Conservation (phyloP, 2,113 vertebrate genomes). For the Bostrychus sinensis region DNA sequence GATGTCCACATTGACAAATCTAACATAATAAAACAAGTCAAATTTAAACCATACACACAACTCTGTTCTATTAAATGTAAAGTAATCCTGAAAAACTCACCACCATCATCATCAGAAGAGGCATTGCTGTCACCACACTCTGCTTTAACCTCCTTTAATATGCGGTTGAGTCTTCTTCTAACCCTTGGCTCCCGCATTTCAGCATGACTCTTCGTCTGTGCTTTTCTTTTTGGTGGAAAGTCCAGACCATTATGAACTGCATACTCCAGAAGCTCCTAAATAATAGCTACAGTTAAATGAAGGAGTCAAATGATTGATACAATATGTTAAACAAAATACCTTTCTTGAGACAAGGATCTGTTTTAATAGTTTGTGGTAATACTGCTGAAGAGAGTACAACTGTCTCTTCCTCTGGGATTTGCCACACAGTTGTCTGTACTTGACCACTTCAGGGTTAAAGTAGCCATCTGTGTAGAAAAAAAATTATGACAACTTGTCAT, state of each 20-base stretch:
- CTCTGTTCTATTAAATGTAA: not conserved
- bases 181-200: slow-evolving; percentile 88
- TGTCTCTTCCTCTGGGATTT: slow-evolving; percentile 94
- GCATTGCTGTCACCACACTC: slow-evolving; percentile 91
- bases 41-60: not conserved
- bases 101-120: slow-evolving; percentile 97
- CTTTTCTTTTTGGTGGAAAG: slow-evolving; percentile 79
- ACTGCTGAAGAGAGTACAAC: slow-evolving; percentile 90
- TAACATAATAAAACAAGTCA: slow-evolving; percentile 55
- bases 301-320: not conserved
- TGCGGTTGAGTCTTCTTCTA: slow-evolving; percentile 86
- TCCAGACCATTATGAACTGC: slow-evolving; percentile 88
- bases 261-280: slow-evolving; percentile 89
- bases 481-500: not conserved
- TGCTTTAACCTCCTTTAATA: slow-evolving; percentile 90
- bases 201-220: slow-evolving; percentile 67
- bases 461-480: slow-evolving; percentile 84
- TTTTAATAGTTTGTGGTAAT: slow-evolving; percentile 92
- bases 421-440: slow-evolving; percentile 91
- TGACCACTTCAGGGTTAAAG: slow-evolving; percentile 97
- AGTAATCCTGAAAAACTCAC: slow-evolving; percentile 14
- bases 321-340: slow-evolving; percentile 65
- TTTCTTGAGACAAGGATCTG: slow-evolving; percentile 95
- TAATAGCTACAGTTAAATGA: not conserved
- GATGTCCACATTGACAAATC: slow-evolving; percentile 89